Percentiles rank a stretch among this genome's conserved stretches.
Evolutionary conservation across 1,140 invertebrate genomes (phyloP).

Genomic region (Drosophila lowei): DNA sequence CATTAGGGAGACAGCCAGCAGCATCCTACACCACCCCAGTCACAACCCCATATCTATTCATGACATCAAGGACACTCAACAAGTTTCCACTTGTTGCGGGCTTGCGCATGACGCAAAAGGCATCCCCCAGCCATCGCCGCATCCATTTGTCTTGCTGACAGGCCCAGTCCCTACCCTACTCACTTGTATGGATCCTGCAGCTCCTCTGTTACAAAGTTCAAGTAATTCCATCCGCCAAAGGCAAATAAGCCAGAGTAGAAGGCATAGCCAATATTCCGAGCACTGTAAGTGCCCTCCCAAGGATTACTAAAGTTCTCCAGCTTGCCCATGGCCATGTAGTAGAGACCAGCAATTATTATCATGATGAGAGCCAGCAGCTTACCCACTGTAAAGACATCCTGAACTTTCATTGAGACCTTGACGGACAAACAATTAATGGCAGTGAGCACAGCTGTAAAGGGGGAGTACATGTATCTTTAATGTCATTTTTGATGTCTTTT

Average conservation of each 20-base stretch:
- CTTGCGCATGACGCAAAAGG: conserved; percentile 65
- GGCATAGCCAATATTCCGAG: conserved; percentile 88
- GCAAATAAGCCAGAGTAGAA: conserved; percentile 98
- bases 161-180: conserved; percentile 66
- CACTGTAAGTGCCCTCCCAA: conserved; percentile 88
- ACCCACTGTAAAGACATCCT: conserved; percentile 94
- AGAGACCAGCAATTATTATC: conserved; percentile 92
- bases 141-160: conserved; percentile 56
- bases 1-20: conserved; percentile 50
- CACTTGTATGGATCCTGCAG: conserved; percentile 96
- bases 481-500: neutral
- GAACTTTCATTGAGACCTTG: conserved; percentile 94
- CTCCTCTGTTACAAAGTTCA: conserved; percentile 97
- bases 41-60: neutral
- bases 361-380: conserved; percentile 92
- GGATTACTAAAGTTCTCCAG: conserved; percentile 88
- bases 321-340: conserved; percentile 88
- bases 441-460: conserved; percentile 90
- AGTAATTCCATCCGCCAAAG: conserved; percentile 97
- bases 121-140: neutral
- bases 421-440: conserved; percentile 95
- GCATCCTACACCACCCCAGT: neutral
- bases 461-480: conserved; percentile 27
- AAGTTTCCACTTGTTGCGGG: conserved; percentile 73
- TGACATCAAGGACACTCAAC: conserved; percentile 64